A percentile compares a stretch with the other conserved stretches of the same genome.
phyloP scores from a whole-genome alignment of 37 sponge, comb jelly and placozoan genomes.

The Hexactinellida sp. region DNA sequence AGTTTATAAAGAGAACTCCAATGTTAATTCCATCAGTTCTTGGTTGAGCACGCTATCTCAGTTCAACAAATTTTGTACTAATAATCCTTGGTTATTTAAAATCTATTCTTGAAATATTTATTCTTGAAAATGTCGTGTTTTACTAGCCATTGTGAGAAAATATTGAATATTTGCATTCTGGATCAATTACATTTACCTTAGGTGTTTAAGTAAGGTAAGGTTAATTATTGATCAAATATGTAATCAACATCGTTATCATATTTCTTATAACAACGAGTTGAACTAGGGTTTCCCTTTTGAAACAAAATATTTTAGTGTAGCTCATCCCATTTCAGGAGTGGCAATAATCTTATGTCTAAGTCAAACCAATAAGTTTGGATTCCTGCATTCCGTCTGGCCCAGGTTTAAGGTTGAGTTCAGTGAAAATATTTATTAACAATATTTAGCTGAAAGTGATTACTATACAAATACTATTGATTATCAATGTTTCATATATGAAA shows the following conservation, averaged over 20 bases:
- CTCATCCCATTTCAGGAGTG: slow-evolving; percentile 1
- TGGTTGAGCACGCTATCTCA: too few relatives aligned
- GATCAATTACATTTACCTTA: not conserved
- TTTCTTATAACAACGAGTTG: not conserved
- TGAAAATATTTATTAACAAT: not conserved
- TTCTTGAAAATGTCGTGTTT: too few relatives aligned
- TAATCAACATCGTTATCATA: not conserved
- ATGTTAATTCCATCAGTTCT: too few relatives aligned
- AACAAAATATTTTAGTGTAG: not conserved
- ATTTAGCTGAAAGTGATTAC: slow-evolving; percentile 7
- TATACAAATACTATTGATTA: not conserved
- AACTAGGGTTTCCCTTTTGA: not conserved
- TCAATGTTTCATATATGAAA: not conserved
- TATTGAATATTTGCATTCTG: not conserved
- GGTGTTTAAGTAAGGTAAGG: not conserved
- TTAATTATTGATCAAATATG: not conserved
- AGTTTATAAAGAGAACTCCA: too few relatives aligned
- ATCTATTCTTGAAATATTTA: too few relatives aligned
- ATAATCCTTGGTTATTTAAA: too few relatives aligned
- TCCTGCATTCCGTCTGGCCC: not conserved
- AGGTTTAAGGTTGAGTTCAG: not conserved
- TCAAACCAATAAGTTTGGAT: not conserved
- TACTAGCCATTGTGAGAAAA: too few relatives aligned
- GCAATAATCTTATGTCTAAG: not conserved
- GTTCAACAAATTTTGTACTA: too few relatives aligned